Conservation (phyloP, 2,797 vertebrate genomes). For the Crocodylus rhombifer region DNA sequence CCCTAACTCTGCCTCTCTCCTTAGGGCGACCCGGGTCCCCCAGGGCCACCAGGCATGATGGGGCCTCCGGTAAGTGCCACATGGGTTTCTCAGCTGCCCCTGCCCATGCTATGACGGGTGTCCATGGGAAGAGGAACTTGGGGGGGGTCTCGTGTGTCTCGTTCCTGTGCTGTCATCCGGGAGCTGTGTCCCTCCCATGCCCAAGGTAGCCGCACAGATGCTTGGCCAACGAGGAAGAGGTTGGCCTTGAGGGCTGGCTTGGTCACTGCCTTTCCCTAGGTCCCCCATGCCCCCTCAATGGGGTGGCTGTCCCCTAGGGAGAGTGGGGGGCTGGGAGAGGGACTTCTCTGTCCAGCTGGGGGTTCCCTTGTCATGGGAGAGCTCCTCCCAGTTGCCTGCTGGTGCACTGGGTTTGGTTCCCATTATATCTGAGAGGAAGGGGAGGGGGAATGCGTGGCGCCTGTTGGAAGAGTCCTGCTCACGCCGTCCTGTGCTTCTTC, state of each 20-base stretch:
- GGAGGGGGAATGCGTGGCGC: too few species aligned
- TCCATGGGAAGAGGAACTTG: neutral
- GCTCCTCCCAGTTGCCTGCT: neutral
- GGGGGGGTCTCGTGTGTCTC: neutral
- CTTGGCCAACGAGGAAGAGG: neutral
- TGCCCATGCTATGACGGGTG: accelerated
- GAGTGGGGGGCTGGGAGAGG: too few species aligned
- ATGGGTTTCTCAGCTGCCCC: neutral
- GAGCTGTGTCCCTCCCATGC: neutral
- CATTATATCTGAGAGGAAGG: too few species aligned
- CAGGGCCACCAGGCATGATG: conserved; percentile 88
- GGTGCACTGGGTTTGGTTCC: neutral
- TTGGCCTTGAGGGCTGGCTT: too few species aligned
- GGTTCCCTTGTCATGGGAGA: neutral
- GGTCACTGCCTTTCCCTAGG: too few species aligned
- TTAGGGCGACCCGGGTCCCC: conserved; percentile 89
- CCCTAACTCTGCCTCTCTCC: neutral
- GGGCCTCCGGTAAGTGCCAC: conserved; percentile 91
- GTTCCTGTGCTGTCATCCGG: neutral
- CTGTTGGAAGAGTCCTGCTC: neutral
- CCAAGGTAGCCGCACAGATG: accelerated
- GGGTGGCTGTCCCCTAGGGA: too few species aligned
- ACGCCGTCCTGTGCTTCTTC: conserved; percentile 6
- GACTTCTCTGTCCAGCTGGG: too few species aligned
- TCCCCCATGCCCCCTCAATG: too few species aligned